Conservation (phyloP, 2,888 invertebrate genomes). For the Chrysolina haemoptera region DNA sequence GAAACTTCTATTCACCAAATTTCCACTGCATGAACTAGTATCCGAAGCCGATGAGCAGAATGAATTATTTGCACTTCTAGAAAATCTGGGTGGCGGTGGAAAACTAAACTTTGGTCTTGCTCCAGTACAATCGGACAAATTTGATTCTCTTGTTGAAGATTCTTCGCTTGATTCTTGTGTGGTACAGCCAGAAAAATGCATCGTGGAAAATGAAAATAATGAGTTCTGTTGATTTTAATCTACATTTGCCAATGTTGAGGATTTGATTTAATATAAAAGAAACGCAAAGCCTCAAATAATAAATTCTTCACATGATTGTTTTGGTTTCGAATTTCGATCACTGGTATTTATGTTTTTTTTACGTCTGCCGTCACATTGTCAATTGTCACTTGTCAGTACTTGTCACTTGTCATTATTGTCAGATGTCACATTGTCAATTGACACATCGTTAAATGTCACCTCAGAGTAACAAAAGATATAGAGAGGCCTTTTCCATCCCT, state of each 20-base stretch:
- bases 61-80: constrained; percentile 61
- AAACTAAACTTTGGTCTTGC: constrained; percentile 55
- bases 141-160: constrained; percentile 42
- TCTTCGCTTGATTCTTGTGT: constrained; percentile 54
- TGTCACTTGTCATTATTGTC: no score
- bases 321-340: neutral
- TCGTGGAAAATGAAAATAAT: constrained; percentile 16
- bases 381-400: no score
- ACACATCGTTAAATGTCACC: no score
- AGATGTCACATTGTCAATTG: no score
- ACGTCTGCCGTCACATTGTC: no score
- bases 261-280: neutral
- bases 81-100: constrained; percentile 56
- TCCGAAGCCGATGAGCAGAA: constrained; percentile 61
- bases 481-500: no score
- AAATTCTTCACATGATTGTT: constrained; percentile 11
- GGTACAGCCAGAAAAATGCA: constrained; percentile 45
- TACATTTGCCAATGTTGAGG: neutral
- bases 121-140: constrained; percentile 52
- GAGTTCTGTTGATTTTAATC: neutral
- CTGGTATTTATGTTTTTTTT: no score
- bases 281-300: neutral
- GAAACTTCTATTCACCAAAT: constrained; percentile 37
- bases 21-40: constrained; percentile 55
- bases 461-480: no score